These are phyloP conservation scores for Spodoptera picta DNA, from an alignment of 2,888 invertebrate genomes.

Conservation along the genomic window DNA sequence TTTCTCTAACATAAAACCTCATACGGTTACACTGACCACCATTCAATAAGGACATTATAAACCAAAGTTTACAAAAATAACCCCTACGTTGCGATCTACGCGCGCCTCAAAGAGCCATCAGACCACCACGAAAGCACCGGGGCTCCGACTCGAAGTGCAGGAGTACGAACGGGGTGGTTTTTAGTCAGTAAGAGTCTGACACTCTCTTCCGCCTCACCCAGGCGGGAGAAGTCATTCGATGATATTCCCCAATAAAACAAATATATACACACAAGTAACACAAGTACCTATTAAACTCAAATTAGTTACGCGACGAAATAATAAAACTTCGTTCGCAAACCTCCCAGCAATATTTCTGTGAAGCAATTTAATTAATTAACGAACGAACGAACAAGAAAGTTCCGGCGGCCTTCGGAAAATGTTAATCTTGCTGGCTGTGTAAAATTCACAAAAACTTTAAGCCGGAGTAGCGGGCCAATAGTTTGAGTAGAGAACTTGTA, in stretches of 20 bases:
- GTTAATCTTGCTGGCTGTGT: conserved; percentile 74
- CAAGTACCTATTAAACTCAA: conserved; percentile 26
- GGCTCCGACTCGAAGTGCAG: no score
- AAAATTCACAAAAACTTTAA: conserved; percentile 86
- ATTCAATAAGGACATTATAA: background rate
- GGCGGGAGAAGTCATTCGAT: no score
- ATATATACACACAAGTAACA: background rate
- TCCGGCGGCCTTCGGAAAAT: conserved; percentile 64
- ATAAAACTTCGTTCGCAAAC: conserved; percentile 43
- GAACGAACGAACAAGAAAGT: conserved; percentile 62
- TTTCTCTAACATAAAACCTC: no score
- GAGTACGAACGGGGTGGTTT: no score
- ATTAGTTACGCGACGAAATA: conserved; percentile 27
- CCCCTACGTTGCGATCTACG: no score
- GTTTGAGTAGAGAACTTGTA: conserved; percentile 77
- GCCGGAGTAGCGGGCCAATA: conserved; percentile 64
- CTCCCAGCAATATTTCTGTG: conserved; percentile 57
- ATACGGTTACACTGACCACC: background rate
- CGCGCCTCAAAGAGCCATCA: no score
- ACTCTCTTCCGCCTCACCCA: no score
- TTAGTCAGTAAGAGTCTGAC: no score
- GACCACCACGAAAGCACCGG: no score
- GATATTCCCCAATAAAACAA: no score
- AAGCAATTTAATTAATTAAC: conserved; percentile 78
- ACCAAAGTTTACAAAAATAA: background rate